Evolutionary conservation across 2,113 vertebrate species (phyloP).

Genomic region (Montifringilla adamsi): DNA sequence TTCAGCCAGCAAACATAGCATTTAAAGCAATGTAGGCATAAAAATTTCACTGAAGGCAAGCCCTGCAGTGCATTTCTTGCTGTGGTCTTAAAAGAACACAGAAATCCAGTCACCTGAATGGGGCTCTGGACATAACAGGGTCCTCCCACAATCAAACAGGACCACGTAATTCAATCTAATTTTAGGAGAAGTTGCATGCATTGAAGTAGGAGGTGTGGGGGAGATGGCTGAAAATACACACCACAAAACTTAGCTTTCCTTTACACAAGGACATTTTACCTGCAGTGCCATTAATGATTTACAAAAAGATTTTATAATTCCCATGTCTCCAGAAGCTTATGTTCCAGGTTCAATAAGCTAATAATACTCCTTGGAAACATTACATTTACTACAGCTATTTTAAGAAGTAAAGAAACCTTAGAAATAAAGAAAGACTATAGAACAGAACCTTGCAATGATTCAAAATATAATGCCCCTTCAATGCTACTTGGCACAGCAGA

Average conservation of each 20-base stretch:
- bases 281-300: not conserved
- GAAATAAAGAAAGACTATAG: not conserved
- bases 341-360: constrained; percentile 2
- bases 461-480: not conserved
- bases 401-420: constrained; percentile 5
- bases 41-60: not conserved
- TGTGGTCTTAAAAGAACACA: not conserved
- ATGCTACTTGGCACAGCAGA: not conserved
- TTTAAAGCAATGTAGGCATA: not conserved
- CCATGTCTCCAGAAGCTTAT: not conserved
- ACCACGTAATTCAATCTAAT: not conserved
- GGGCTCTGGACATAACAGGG: not conserved
- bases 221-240: not conserved
- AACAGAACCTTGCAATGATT: not conserved
- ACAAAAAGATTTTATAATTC: not conserved
- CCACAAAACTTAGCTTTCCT: not conserved
- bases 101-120: not conserved
- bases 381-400: constrained; percentile 3
- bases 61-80: not conserved
- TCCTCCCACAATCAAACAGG: not conserved
- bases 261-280: not conserved
- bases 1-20: not conserved
- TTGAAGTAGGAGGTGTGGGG: not conserved
- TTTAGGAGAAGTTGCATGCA: not conserved
- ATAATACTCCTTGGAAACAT: not conserved